A percentile compares a stretch with the other conserved stretches of the same genome.
Evolutionary conservation across 2,888 invertebrate species (phyloP).

Genomic region (Eueremaeus valkanovi): DNA sequence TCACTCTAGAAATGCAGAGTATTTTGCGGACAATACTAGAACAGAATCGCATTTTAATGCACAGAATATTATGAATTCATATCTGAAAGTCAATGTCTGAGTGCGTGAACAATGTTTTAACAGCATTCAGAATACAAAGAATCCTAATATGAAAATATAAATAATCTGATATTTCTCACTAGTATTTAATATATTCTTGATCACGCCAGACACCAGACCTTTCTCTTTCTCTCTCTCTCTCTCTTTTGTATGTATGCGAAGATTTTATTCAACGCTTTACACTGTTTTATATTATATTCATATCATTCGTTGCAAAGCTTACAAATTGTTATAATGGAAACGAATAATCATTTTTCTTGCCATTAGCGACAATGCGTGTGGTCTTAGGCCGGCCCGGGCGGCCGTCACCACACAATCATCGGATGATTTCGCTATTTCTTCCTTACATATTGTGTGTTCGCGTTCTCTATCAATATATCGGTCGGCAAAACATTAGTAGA

Average conservation of each 20-base stretch:
- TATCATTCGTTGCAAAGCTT: background rate
- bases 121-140: background rate
- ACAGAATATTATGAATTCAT: background rate
- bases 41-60: background rate
- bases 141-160: too few relatives aligned
- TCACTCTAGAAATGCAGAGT: background rate
- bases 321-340: background rate
- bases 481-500: too few relatives aligned
- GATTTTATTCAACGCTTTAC: too few relatives aligned
- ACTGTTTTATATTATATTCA: background rate
- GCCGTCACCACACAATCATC: background rate
- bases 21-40: background rate
- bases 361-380: slow-evolving; percentile 10
- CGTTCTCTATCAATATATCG: too few relatives aligned
- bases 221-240: background rate
- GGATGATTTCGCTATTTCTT: background rate
- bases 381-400: background rate
- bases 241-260: too few relatives aligned
- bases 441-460: too few relatives aligned
- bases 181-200: background rate
- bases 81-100: background rate
- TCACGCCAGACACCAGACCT: slow-evolving; percentile 4
- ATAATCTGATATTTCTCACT: too few relatives aligned
- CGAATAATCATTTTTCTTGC: slow-evolving; percentile 6
- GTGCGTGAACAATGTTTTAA: background rate